A percentile compares a stretch with the other conserved stretches of the same genome.
These are phyloP conservation scores for Regulus satrapa DNA, from an alignment of 2,113 vertebrate genomes.

Conservation along the genomic window DNA sequence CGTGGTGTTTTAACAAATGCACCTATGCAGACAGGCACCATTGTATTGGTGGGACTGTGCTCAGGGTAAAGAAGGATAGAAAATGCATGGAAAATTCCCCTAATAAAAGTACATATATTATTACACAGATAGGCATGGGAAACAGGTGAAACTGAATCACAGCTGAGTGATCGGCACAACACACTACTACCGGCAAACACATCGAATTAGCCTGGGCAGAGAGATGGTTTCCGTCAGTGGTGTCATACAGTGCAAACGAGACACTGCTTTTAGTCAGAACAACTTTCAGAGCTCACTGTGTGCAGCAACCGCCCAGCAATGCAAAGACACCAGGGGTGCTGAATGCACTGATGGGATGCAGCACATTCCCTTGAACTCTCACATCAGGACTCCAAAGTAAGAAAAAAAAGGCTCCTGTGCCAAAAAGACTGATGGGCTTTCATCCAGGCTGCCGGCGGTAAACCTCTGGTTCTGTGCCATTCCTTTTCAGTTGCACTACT, in stretches of 20 bases:
- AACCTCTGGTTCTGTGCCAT: conserved; percentile 10
- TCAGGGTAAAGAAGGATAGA: background rate
- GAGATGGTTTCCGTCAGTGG: background rate
- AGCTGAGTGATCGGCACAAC: background rate
- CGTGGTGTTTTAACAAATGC: background rate
- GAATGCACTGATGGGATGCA: background rate
- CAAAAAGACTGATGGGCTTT: conserved; percentile 13
- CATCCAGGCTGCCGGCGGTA: background rate
- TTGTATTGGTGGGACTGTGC: background rate
- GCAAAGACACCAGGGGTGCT: background rate
- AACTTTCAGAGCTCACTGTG: background rate
- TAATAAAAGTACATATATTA: background rate
- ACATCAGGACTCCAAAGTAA: background rate
- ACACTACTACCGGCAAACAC: background rate
- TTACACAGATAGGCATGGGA: background rate
- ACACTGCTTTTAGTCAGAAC: background rate
- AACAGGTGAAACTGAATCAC: conserved; percentile 53
- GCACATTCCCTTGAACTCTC: background rate
- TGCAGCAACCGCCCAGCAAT: background rate
- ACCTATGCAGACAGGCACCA: rapidly evolving
- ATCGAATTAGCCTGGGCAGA: background rate
- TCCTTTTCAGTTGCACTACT: conserved; percentile 4
- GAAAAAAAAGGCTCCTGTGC: background rate
- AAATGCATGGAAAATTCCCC: background rate
- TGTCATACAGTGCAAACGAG: background rate